Evolutionary conservation across 2,797 vertebrate species (phyloP), one percentile per base, ranked within the genome.

Genomic region (Pangasius macronema): DNA sequence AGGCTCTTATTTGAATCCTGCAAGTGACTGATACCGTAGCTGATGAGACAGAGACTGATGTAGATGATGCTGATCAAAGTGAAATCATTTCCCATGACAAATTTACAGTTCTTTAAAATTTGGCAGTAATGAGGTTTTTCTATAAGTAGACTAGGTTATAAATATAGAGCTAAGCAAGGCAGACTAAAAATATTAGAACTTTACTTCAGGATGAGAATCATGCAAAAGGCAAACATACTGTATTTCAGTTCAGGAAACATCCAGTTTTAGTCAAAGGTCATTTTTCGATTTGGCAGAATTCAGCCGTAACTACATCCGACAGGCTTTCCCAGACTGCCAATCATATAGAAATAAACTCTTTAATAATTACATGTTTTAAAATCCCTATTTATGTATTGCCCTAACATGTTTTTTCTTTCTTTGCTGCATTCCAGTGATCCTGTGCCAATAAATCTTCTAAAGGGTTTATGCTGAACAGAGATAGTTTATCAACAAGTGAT

Each of bases 401-500:
- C n/a, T 51, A 68, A 83, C 82, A 83, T 65, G 82, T 22, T 80
- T 83, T 83, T 83, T 51, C n/a, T 51, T 53, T 51, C 63, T 67
- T 61, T 27, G 67, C 75, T 72, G 39, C n/a, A 57, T 88, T 82
- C 11, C 30, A 85, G 0, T 42, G 7, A 86, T 75, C 22, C 18
- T 65, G 59, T 77, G 65, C 72, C 53, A n/a, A 36, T 81, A 85
- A 79, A 85, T 10, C 63, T 22, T 67, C 20, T 51, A 83, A 83
- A 51, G 63, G 46, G 68, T 68, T 68, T 83, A 68, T 57, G 49
- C 57, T 82, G 76, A 36, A 59, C 51, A 36, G 36, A n/a, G 87
- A 59, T 67, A 84, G 79, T 88, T 88, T 75, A 88, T 85, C 82
- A 85, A 59, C 70, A 51, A n/a, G 27, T 83, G 63, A 90, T 89